Conservation (phyloP, 2,797 vertebrate species). For the Kryptolebias ocellatus region DNA sequence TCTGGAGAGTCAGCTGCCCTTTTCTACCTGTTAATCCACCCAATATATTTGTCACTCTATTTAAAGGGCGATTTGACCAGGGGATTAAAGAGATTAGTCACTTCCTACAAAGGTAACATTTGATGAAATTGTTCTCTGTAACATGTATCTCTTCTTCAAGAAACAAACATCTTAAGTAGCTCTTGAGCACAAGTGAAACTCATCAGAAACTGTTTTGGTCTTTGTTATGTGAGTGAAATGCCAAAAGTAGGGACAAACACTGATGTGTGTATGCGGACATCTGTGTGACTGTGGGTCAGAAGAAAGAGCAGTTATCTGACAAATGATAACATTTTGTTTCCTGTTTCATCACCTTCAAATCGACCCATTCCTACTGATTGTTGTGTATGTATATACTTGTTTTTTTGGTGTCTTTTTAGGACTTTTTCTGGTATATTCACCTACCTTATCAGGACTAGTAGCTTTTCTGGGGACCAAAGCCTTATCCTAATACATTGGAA, state of each 20-base stretch:
- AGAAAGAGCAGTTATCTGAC: not conserved
- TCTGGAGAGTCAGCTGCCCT: slow-evolving; percentile 61
- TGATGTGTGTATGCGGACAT: not conserved
- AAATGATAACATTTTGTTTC: too few relatives aligned
- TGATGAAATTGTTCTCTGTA: slow-evolving; percentile 74
- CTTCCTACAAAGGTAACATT: slow-evolving; percentile 80
- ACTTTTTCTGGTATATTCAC: too few relatives aligned
- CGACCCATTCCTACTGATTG: too few relatives aligned
- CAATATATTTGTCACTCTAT: slow-evolving; percentile 74
- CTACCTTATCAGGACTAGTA: too few relatives aligned
- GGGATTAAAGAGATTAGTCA: slow-evolving; percentile 83
- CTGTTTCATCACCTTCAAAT: too few relatives aligned
- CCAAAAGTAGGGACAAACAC: not conserved
- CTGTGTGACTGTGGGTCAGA: not conserved
- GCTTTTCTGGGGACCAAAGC: too few relatives aligned
- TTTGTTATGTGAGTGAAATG: slow-evolving; percentile 1
- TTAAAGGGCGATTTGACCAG: slow-evolving; percentile 72
- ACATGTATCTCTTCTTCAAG: slow-evolving; percentile 59
- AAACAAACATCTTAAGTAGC: slow-evolving; percentile 47
- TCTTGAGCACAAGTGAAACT: slow-evolving; percentile 12
- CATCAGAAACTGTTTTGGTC: slow-evolving; percentile 2
- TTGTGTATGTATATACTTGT: too few relatives aligned
- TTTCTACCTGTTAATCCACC: slow-evolving; percentile 73
- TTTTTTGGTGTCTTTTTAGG: too few relatives aligned
- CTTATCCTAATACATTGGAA: too few relatives aligned